These are phyloP conservation scores for Nymphicus hollandicus DNA, from an alignment of 2,113 vertebrate species.

Conservation along the genomic window DNA sequence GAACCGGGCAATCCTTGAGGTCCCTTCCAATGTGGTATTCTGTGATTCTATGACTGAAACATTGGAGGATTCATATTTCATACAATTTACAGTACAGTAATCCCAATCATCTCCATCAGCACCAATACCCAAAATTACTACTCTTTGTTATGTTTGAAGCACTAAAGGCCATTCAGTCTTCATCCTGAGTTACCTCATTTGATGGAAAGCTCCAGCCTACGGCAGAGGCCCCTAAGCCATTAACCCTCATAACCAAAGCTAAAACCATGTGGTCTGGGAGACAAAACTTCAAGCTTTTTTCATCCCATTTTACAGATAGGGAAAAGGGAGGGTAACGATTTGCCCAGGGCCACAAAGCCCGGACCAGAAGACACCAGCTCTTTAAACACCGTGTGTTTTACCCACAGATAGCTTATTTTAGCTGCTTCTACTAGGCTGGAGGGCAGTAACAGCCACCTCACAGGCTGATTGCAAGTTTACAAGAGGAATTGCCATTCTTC, in stretches of 20 bases:
- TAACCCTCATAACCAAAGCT: neutral
- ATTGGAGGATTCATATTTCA: neutral
- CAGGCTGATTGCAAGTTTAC: neutral
- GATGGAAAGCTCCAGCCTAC: neutral
- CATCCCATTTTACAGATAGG: neutral
- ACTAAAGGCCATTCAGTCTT: neutral
- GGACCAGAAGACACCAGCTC: neutral
- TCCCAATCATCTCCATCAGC: neutral
- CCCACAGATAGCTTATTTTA: rapidly evolving
- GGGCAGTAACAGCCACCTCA: neutral
- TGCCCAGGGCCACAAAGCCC: neutral
- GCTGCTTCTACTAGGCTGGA: neutral
- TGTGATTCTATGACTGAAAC: neutral
- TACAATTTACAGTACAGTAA: neutral
- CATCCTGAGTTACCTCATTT: neutral
- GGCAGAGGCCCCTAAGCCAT: neutral
- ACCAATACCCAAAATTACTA: neutral
- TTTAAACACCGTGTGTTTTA: neutral
- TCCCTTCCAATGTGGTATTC: neutral
- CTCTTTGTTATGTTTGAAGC: neutral
- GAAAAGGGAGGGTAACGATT: neutral
- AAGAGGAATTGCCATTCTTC: neutral
- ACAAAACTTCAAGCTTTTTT: neutral
- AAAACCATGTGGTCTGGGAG: rapidly evolving
- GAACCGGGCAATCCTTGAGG: neutral